Evolutionary conservation across 2,113 vertebrate species (phyloP).

Genomic region (Equus quagga): DNA sequence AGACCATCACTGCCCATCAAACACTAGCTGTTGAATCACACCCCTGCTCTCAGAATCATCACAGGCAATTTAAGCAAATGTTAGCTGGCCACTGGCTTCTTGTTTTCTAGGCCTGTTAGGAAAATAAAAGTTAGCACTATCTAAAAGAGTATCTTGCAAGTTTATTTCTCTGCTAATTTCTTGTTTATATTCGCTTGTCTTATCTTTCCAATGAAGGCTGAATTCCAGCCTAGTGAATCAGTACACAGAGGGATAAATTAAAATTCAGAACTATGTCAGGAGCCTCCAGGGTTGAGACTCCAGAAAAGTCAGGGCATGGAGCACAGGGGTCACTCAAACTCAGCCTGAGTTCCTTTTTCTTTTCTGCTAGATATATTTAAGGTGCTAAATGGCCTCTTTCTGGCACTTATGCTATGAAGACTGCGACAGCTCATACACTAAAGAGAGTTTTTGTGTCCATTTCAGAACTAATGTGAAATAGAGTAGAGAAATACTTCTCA

Average conservation of each 20-base stretch:
- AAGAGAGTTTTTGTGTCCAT: background rate
- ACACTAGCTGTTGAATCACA: conserved; percentile 77
- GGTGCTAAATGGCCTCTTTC: background rate
- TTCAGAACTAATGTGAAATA: background rate
- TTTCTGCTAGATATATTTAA: background rate
- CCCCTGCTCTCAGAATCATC: conserved; percentile 80
- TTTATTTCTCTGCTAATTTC: conserved; percentile 82
- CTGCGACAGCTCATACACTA: background rate
- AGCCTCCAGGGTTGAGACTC: background rate
- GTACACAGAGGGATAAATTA: background rate
- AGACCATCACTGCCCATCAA: conserved; percentile 61
- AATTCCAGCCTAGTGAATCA: conserved; percentile 68
- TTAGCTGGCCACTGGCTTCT: conserved; percentile 75
- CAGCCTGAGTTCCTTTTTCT: background rate
- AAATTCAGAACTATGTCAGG: conserved; percentile 60
- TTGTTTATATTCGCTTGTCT: conserved; percentile 76
- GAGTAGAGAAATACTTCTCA: background rate
- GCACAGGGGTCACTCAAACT: too few species aligned
- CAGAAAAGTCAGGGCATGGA: background rate
- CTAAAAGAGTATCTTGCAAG: conserved; percentile 80
- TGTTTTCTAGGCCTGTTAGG: conserved; percentile 84
- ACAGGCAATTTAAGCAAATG: conserved; percentile 82
- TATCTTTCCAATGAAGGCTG: conserved; percentile 56
- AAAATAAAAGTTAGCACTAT: conserved; percentile 86
- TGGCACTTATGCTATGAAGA: background rate